These are phyloP conservation scores for Illadopsis cleaveri DNA, from an alignment of 2,113 vertebrate species.

Conservation along the genomic window DNA sequence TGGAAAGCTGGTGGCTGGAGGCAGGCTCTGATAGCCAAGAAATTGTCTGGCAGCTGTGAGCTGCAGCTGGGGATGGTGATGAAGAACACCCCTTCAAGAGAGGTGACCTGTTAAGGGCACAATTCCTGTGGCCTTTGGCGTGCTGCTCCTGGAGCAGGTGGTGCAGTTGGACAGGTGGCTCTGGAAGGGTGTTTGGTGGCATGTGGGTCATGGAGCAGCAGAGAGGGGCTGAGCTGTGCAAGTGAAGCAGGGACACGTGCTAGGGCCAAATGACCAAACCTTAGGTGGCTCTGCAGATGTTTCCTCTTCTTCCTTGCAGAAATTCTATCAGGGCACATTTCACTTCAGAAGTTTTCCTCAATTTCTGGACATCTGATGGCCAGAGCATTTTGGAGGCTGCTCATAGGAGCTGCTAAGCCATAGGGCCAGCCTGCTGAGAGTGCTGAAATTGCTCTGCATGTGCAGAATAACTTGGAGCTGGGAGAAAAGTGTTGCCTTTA, in stretches of 20 bases:
- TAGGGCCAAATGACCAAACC: rapidly evolving
- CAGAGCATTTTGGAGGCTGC: background rate
- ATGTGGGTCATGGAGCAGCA: rapidly evolving
- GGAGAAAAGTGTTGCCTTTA: background rate
- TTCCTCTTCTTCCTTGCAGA: background rate
- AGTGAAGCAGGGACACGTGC: background rate
- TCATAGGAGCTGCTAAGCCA: background rate
- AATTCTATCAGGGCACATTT: background rate
- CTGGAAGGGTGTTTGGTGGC: background rate
- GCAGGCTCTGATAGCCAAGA: background rate
- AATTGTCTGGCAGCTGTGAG: background rate
- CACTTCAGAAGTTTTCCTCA: background rate
- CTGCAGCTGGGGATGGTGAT: background rate
- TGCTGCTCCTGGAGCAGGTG: background rate
- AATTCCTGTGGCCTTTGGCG: background rate
- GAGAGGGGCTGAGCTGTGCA: background rate
- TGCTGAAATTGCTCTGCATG: rapidly evolving
- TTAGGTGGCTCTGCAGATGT: background rate
- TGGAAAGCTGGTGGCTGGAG: background rate
- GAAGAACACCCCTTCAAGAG: background rate
- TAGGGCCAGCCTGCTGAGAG: background rate
- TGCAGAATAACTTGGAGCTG: background rate
- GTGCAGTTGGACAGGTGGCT: background rate
- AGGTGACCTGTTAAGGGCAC: too few species aligned
- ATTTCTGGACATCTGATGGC: background rate